These are phyloP conservation scores for Nerophis ophidion DNA, from an alignment of 2,113 vertebrate species.

Conservation along the genomic window DNA sequence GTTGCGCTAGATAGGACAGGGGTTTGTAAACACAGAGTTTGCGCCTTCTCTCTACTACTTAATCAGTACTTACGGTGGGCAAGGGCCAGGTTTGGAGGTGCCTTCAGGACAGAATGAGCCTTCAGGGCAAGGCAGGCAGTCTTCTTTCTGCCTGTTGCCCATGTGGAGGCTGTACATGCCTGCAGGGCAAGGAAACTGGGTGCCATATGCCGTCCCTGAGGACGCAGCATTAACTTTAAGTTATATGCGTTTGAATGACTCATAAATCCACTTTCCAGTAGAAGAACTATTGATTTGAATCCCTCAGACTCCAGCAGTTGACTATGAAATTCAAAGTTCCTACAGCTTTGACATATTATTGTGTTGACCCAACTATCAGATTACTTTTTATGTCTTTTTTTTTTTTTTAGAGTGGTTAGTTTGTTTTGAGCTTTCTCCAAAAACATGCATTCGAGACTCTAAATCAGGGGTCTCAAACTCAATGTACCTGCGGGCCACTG, in stretches of 20 bases:
- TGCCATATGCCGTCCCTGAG: constrained; percentile 70
- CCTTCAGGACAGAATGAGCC: constrained; percentile 79
- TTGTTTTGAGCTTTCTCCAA: no score
- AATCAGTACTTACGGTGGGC: constrained; percentile 73
- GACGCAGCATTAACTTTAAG: constrained; percentile 28
- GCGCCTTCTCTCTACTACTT: constrained; percentile 2
- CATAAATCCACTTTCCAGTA: constrained; percentile 10
- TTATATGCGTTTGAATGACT: constrained; percentile 32
- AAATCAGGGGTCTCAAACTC: no score
- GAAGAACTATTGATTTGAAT: neutral
- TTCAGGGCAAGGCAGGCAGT: constrained; percentile 77
- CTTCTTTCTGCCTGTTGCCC: constrained; percentile 66
- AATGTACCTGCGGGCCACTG: no score
- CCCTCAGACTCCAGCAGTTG: no score
- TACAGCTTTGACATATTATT: neutral
- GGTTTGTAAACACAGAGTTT: neutral
- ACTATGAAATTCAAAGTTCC: neutral
- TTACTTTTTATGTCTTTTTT: no score
- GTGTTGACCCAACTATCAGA: no score
- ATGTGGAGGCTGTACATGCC: constrained; percentile 77
- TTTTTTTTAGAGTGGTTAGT: no score
- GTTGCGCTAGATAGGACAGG: constrained; percentile 68
- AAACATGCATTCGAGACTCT: no score
- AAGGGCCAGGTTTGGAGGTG: constrained; percentile 79
- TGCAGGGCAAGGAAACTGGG: constrained; percentile 79